A percentile compares a stretch with the other conserved stretches of the same genome.
Conservation (phyloP, 2,888 invertebrate genomes). For the Orchesellides sinensis region DNA sequence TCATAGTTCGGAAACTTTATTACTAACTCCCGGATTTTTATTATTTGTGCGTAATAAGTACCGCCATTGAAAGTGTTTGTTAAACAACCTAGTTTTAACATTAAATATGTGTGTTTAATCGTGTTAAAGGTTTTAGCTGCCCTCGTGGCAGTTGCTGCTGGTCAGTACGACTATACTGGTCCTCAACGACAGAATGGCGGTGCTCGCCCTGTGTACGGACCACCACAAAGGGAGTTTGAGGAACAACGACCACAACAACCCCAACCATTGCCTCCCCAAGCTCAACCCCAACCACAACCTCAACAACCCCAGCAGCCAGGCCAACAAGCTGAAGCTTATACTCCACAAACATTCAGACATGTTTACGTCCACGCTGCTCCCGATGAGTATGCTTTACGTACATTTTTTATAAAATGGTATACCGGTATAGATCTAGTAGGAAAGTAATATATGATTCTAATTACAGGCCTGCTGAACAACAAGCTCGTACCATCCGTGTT, state of each 20-base stretch:
- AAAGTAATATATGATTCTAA: too few relatives aligned
- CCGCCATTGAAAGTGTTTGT: too few relatives aligned
- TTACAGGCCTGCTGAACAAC: constrained; percentile 28
- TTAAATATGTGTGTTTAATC: not conserved
- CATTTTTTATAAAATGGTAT: too few relatives aligned
- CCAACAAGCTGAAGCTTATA: constrained; percentile 17
- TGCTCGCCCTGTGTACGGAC: constrained; percentile 39
- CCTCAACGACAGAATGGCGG: constrained; percentile 29
- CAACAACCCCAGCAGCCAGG: constrained; percentile 6
- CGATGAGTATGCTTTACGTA: constrained; percentile 19
- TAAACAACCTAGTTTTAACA: not conserved
- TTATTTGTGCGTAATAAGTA: too few relatives aligned
- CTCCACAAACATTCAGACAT: constrained; percentile 19
- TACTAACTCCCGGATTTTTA: too few relatives aligned
- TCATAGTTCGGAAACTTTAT: too few relatives aligned
- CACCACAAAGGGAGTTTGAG: constrained; percentile 34
- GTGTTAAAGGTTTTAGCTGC: constrained; percentile 42
- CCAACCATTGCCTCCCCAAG: constrained; percentile 16
- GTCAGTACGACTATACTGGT: constrained; percentile 31
- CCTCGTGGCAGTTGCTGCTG: constrained; percentile 39
- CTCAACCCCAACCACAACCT: constrained; percentile 11
- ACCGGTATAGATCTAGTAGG: too few relatives aligned
- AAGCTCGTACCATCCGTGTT: constrained; percentile 39
- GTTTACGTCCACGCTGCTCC: constrained; percentile 8
- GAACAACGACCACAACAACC: constrained; percentile 18